A percentile compares a stretch with the other conserved stretches of the same genome.
phyloP scores from a whole-genome alignment of 2,797 vertebrate genomes.

The Myripristis jacobus region DNA sequence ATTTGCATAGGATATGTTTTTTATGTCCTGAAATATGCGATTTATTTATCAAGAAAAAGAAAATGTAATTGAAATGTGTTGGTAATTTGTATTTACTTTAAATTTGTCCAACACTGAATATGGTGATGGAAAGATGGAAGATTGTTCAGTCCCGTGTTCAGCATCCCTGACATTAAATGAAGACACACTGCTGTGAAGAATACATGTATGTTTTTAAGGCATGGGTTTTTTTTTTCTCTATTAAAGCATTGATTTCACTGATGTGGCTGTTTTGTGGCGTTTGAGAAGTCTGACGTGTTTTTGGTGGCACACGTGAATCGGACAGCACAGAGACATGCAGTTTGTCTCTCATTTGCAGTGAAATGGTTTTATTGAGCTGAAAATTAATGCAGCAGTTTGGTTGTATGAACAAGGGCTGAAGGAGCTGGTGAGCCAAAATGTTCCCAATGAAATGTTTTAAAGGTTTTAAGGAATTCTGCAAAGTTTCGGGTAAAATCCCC shows the following conservation, averaged over 20 bases:
- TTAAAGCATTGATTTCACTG: constrained; percentile 74
- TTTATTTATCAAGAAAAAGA: constrained; percentile 66
- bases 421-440: neutral
- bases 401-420: neutral
- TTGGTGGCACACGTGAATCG: neutral
- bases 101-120: constrained; percentile 57
- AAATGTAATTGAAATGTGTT: constrained; percentile 48
- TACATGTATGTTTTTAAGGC: constrained; percentile 80
- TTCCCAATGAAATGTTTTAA: neutral
- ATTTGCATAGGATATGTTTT: constrained; percentile 77
- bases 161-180: constrained; percentile 70
- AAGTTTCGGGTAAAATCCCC: too few species aligned
- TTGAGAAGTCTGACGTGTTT: constrained; percentile 40
- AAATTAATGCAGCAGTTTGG: neutral
- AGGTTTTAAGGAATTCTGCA: too few species aligned
- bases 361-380: constrained; percentile 37
- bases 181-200: constrained; percentile 79
- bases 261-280: constrained; percentile 48
- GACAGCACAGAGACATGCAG: constrained; percentile 10
- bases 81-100: constrained; percentile 47
- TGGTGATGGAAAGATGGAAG: constrained; percentile 60
- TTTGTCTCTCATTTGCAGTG: constrained; percentile 41
- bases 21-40: constrained; percentile 64
- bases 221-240: constrained; percentile 80
- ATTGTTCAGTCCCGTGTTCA: constrained; percentile 60